Evolutionary conservation across 1,140 invertebrate genomes (phyloP).

Genomic region (Ptiloglossa arizonensis): DNA sequence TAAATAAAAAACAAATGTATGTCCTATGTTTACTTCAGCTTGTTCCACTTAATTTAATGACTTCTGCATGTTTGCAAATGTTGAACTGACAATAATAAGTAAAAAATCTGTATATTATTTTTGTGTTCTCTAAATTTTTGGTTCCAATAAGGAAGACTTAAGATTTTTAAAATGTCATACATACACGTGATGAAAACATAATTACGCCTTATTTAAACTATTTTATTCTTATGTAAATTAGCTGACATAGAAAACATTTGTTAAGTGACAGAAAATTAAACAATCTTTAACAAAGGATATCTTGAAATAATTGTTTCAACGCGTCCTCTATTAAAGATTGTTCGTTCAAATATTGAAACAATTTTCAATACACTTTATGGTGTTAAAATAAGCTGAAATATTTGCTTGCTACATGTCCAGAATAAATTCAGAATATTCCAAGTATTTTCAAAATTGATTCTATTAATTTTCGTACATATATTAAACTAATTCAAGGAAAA

Average conservation of each 20-base stretch:
- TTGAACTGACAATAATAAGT: neutral
- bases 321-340: neutral
- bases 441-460: neutral
- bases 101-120: neutral
- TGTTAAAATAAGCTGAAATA: neutral
- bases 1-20: neutral
- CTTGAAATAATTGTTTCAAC: neutral
- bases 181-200: neutral
- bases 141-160: neutral
- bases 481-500: neutral
- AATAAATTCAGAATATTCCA: neutral
- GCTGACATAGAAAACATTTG: neutral
- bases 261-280: neutral
- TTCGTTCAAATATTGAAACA: neutral
- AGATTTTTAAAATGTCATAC: neutral
- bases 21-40: neutral
- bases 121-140: neutral
- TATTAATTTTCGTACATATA: neutral
- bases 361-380: neutral
- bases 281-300: neutral
- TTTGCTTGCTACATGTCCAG: neutral
- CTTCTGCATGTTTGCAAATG: neutral
- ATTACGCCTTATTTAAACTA: neutral
- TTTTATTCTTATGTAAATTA: constrained; percentile 5
- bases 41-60: neutral